Conservation (phyloP, 2,797 vertebrate genomes). For the Pangasius macronema region DNA sequence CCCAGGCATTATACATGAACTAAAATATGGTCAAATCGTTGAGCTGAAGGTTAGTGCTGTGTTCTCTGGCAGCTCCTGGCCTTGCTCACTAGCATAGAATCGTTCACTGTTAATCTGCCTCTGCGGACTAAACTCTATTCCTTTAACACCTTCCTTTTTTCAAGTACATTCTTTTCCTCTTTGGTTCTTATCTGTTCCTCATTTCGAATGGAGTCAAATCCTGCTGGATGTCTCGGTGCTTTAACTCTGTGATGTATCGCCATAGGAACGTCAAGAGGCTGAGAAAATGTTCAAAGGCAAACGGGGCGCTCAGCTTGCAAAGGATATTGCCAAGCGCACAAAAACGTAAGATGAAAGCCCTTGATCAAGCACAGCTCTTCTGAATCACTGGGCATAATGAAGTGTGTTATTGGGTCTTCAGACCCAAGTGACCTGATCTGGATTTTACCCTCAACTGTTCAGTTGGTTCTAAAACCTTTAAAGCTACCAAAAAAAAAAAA, state of each 20-base stretch:
- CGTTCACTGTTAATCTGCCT: not conserved
- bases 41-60: too few relatives aligned
- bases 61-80: not conserved
- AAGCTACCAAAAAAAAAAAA: slow-evolving; percentile 17
- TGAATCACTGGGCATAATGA: slow-evolving; percentile 77
- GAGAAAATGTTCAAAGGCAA: slow-evolving; percentile 99
- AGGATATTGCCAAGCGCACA: slow-evolving; percentile 97
- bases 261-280: slow-evolving; percentile 98
- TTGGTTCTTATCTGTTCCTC: not conserved
- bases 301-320: slow-evolving; percentile 98
- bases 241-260: slow-evolving; percentile 88
- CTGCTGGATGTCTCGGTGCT: slow-evolving; percentile 6
- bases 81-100: not conserved
- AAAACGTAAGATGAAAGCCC: slow-evolving; percentile 95
- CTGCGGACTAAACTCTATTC: not conserved
- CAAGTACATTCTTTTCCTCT: not conserved
- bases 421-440: slow-evolving; percentile 10
- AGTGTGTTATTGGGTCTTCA: slow-evolving; percentile 41
- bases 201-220: not conserved
- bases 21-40: not conserved
- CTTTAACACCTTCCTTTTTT: not conserved
- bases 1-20: not conserved
- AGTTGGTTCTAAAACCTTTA: slow-evolving; percentile 33
- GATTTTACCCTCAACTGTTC: not conserved
- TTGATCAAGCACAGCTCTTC: slow-evolving; percentile 79